Evolutionary conservation across 2,888 invertebrate species (phyloP), one percentile per base, ranked within the genome.

Genomic region (Idaea biselata): DNA sequence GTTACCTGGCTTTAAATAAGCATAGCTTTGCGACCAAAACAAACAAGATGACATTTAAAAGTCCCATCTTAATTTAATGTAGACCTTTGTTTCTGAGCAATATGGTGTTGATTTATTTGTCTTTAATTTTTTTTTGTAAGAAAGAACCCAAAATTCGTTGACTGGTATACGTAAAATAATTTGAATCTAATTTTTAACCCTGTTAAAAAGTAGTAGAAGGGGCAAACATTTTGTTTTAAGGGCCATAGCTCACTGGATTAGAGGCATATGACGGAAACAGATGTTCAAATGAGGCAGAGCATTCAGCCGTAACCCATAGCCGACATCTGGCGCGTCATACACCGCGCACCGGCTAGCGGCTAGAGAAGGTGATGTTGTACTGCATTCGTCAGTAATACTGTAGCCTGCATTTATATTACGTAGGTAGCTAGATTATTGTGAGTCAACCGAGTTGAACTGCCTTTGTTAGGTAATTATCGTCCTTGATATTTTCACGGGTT

Each of bases 231-330:
- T 25, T 1, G 1, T 25, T 25, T 25, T 25, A 25, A 56, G 56
- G 56, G 56, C 56, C 56, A 56, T 18, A 18, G 18, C 8, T 11
- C 18, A 11, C 18, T 56, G 18, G 7, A 18, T 14, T 56, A 56
- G 55, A 60, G 61, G 67, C 80, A 78, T 75, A 66, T 78, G 81
- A 73, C 75, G 81, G 81, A 78, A 80, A 68, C 81, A 81, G 81
- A 74, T 81, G 75, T 67, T 66, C 70, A 62, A 25, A 25, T 25
- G 57, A 59, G 18, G 71, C 72, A 74, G 59, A n/a, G 76, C 75
- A 67, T 66, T 67, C 68, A 64, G 32, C 73, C 75, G 72, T 69
- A 72, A 70, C 73, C 69, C 17, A 60, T 68, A 76, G 77, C 73
- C 76, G 60, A 69, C 79, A 78, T 73, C 76, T 77, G 77, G 56